Evolutionary conservation across 2,797 vertebrate genomes (phyloP).

Genomic region (Lates japonicus): DNA sequence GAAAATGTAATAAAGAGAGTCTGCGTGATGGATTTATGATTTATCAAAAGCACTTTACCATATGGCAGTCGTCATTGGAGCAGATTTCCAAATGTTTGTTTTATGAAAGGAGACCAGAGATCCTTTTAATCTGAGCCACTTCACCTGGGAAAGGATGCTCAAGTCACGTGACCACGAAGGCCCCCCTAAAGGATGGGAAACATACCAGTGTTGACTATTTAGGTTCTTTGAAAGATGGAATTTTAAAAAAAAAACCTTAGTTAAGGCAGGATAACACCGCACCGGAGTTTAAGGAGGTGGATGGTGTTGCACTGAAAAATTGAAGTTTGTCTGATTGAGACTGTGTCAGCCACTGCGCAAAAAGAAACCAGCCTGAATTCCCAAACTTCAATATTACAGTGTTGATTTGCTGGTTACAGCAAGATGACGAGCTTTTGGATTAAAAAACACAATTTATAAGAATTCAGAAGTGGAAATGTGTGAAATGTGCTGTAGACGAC

Average conservation of each 20-base stretch:
- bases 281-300: not conserved
- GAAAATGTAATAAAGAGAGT: slow-evolving; percentile 90
- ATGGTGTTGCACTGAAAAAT: not conserved
- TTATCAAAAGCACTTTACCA: slow-evolving; percentile 93
- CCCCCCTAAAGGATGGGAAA: slow-evolving; percentile 24
- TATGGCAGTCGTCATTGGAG: slow-evolving; percentile 89
- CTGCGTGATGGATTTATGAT: slow-evolving; percentile 90
- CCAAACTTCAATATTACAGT: not conserved
- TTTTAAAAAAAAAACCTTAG: not conserved
- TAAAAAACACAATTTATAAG: not conserved
- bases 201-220: slow-evolving; percentile 34
- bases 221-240: not conserved
- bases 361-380: not conserved
- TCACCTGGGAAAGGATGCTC: slow-evolving; percentile 80
- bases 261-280: not conserved
- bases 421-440: not conserved
- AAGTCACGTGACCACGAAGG: slow-evolving; percentile 80
- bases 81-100: slow-evolving; percentile 90
- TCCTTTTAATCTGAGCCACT: slow-evolving; percentile 80
- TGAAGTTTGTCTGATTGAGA: not conserved
- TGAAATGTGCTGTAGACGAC: not conserved
- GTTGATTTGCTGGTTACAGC: accelerated
- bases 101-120: slow-evolving; percentile 84
- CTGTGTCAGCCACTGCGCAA: slow-evolving; percentile 48
- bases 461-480: not conserved